These are phyloP conservation scores for Motacilla alba DNA, from an alignment of 2,113 vertebrate species.

Conservation along the genomic window DNA sequence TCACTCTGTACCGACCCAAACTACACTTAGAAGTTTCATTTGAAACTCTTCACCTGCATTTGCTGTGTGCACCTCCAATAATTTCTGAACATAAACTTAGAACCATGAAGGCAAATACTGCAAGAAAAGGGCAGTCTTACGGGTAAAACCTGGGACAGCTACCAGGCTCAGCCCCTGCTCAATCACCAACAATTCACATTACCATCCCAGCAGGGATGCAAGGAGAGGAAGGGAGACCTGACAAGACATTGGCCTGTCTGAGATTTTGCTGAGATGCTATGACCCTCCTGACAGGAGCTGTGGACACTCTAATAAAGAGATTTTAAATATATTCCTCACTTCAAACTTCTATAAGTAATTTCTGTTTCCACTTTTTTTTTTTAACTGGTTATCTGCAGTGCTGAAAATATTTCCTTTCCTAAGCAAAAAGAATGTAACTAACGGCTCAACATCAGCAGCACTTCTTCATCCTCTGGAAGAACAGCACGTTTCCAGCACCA, in stretches of 20 bases:
- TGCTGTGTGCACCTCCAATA: background rate
- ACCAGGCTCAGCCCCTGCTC: background rate
- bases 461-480: background rate
- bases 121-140: background rate
- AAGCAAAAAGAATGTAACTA: background rate
- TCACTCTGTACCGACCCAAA: background rate
- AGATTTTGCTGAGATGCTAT: background rate
- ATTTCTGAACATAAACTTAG: background rate
- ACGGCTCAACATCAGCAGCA: background rate
- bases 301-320: fast-evolving
- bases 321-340: background rate
- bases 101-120: background rate
- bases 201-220: background rate
- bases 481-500: background rate
- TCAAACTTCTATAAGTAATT: background rate
- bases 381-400: background rate
- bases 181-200: background rate
- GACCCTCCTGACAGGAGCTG: background rate
- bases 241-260: background rate
- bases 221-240: background rate
- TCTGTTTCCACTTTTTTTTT: background rate
- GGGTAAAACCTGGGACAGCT: background rate
- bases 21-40: background rate
- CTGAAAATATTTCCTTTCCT: background rate
- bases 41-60: background rate